Percentiles rank a stretch among this genome's conserved stretches.
These are phyloP conservation scores for Tylochromis polylepis DNA, from an alignment of 2,113 vertebrate species.

Conservation along the genomic window DNA sequence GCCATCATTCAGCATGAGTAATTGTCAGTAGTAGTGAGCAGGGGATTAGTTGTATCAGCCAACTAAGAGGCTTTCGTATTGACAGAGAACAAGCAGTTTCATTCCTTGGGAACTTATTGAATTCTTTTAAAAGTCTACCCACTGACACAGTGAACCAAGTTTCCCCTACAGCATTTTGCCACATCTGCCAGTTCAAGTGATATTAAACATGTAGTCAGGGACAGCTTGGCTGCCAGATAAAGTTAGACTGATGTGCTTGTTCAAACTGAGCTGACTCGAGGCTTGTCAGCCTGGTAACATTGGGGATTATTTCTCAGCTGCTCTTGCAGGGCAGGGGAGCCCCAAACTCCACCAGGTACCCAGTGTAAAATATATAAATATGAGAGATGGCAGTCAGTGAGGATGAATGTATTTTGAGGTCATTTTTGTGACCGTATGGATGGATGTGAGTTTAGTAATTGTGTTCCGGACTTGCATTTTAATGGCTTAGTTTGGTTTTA, in stretches of 20 bases:
- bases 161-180: not conserved
- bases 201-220: not conserved
- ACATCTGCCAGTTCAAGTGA: not conserved
- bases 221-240: not conserved
- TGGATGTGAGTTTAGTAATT: not conserved
- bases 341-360: not conserved
- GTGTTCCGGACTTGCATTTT: not conserved
- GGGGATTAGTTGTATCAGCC: constrained; percentile 8
- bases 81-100: constrained; percentile 4
- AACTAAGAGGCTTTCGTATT: constrained; percentile 21
- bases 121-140: constrained; percentile 18
- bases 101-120: constrained; percentile 4
- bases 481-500: not conserved
- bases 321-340: not conserved
- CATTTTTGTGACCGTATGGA: not conserved
- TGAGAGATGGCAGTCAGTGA: not conserved
- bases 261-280: not conserved
- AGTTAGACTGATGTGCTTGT: not conserved
- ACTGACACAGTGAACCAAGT: constrained; percentile 44
- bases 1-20: not conserved
- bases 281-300: not conserved
- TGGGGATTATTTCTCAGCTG: not conserved
- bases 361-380: not conserved
- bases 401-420: not conserved
- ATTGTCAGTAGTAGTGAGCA: not conserved